Base-by-base conservation (phyloP, 1,140 invertebrate genomes). In the Apis dorsata region DNA sequence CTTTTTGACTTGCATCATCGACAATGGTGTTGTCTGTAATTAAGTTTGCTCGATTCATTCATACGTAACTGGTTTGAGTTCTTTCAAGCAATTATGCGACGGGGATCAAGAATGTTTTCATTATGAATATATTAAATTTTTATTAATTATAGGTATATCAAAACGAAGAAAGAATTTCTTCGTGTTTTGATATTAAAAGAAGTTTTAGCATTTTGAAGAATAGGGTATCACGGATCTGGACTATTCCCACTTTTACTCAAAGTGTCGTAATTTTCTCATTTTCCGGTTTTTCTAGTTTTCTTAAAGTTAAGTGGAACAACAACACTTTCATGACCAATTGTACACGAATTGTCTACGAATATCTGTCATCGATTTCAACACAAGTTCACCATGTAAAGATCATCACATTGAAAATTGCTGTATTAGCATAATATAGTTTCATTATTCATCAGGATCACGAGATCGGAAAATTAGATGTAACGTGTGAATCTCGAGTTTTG, bases 401-500 rank as follows among this genome's bases (percentile, higher is more conserved):
- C 53, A 21, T n/a, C 1, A 62, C 12, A 24, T 63, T 9, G 24
- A 15, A 17, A 19, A 49, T 79, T 17, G 13, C 21, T 15, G 7
- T 66, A 80, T 75, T 81, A 57, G 53, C 79, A 81, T 68, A 34
- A 34, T 24, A 21, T 8, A 28, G 53, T 81, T 68, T 75, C 53
- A 49, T 59, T 75, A 81, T 65, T 17, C 11, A 51, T 51, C 5
- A 17, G 19, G 17, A 68, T 72, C 57, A 15, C 17, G 68, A 60
- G 79, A 76, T 81, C 13, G 7, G 79, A 76, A 44, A 75, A 81
- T 81, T 81, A 75, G 78, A 51, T 55, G 51, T 53, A 74, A 81
- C 70, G 28, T 65, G 72, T 74, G 79, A 66, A 74, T 12, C 49
- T 44, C n/a, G n/a, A 19, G 55, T 28, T 81, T 57, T 81, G 70